Conservation (phyloP, 2,888 invertebrate genomes). For the Orgyia antiqua region DNA sequence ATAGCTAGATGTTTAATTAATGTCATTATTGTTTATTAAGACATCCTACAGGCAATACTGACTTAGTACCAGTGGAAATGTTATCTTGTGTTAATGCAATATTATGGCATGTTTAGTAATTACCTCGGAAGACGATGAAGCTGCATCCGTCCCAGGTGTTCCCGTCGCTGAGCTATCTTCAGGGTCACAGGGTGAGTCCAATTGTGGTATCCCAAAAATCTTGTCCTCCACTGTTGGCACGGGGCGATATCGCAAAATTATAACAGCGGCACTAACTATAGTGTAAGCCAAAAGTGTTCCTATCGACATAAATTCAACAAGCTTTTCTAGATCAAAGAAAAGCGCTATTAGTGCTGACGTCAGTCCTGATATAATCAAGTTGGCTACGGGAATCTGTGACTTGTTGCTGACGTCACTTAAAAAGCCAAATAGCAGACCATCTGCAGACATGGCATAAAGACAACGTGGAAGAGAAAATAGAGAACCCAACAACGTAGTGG, state of each 20-base stretch:
- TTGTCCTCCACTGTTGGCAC: slow-evolving; percentile 69
- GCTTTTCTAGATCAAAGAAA: slow-evolving; percentile 90
- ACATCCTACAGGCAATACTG: too few relatives aligned
- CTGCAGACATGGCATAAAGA: slow-evolving; percentile 94
- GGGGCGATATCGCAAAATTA: slow-evolving; percentile 89
- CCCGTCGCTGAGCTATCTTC: slow-evolving; percentile 81
- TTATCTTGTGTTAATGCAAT: too few relatives aligned
- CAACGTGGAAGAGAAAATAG: slow-evolving; percentile 91
- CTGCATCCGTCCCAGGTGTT: slow-evolving; percentile 79
- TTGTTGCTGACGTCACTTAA: slow-evolving; percentile 86
- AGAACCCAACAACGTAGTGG: slow-evolving; percentile 90
- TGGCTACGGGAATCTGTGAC: slow-evolving; percentile 88
- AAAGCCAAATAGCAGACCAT: slow-evolving; percentile 90
- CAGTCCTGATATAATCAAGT: slow-evolving; percentile 86
- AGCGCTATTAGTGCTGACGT: slow-evolving; percentile 88
- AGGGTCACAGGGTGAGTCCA: slow-evolving; percentile 75
- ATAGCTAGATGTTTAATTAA: too few relatives aligned
- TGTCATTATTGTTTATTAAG: too few relatives aligned
- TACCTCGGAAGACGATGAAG: slow-evolving; percentile 78
- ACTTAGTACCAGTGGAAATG: too few relatives aligned
- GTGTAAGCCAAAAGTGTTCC: slow-evolving; percentile 93
- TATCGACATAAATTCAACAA: slow-evolving; percentile 97
- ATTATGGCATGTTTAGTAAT: too few relatives aligned
- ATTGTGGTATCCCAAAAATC: slow-evolving; percentile 61
- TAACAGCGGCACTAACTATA: slow-evolving; percentile 93